Evolutionary conservation across 2,888 invertebrate genomes (phyloP), one percentile per base, ranked within the genome.

Genomic region (Drosophila dives): DNA sequence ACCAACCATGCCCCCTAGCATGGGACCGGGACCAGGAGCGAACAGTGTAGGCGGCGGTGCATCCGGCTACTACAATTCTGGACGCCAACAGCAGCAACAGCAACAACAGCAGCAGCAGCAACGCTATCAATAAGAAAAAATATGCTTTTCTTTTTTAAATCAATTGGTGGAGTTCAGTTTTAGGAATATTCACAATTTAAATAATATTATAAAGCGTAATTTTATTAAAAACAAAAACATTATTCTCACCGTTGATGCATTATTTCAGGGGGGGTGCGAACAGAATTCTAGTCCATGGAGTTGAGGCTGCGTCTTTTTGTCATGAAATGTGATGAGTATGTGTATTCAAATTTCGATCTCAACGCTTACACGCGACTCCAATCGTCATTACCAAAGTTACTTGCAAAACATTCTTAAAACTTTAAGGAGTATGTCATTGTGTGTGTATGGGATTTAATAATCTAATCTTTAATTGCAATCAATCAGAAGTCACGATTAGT

Each of bases 171-270:
- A 32, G 33, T 63, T 62, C 55, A 62, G 38, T 17, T 50, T 55
- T 29, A 55, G 64, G 26, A 23, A 40, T 33, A 61, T 29, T 54
- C 42, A 63, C 58, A 64, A 51, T 65, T 38, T 12, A 29, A 65
- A 65, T 80, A 81, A 82, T 78, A 81, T 81, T 83, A 87, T 86
- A 88, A 86, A 86, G 82, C 86, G 88, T 81, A 86, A 84, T 86
- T 86, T 86, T 86, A 84, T 86, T 88, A 73, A 80, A 87, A 75
- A 62, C 38, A 55, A 73, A 76, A 80, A 70, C 70, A 82, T 68
- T 42, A 58, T 68, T 80, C 77, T 72, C 74, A 74, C 74, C 72
- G 50, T 63, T 49, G 61, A 64, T 48, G 58, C 56, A 45, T 53
- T 40, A 42, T 36, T 63, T 45, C 50, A 54, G 50, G 59, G 11